Evolutionary conservation across 1,140 invertebrate species (phyloP), one percentile per base, ranked within the genome.

Genomic region (Mactra quadrangularis): DNA sequence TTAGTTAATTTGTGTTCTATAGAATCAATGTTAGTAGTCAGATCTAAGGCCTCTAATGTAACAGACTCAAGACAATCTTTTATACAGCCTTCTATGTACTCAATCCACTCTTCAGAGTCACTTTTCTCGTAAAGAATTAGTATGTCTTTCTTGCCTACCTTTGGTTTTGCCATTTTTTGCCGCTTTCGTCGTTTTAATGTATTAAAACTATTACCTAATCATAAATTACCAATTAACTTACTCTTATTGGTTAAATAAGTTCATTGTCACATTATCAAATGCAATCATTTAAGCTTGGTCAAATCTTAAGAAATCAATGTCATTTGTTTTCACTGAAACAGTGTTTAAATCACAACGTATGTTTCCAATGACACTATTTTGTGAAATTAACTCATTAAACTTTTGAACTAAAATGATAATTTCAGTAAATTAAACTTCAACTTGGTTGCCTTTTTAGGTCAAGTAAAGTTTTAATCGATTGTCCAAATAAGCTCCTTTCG

Each of bases 111-210:
- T 35, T 60, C 22, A 0, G 74, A 50, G 31, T 76, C 74, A 11
- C 27, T 62, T 22, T 41, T 25, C 25, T 62, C 57, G 33, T 64
- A 60, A 17, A 76, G 27, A 38, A 76, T 50, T 15, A 76, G 45
- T 15, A 76, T 62, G n/a, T 76, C 74, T 7, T 15, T 41, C 29
- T 76, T 76, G 25, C 41, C 38, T 41, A 38, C 57, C 29, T 68
- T 68, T 68, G 41, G 27, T 47, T 1, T 45, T n/a, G 64, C 64
- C 64, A 68, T 68, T 9, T 17, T 64, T 59, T 15, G 11, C n/a
- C n/a, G 3, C 22, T 29, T 59, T 59, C 41, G 17, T 9, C 7
- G 7, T 47, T 47, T 9, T 9, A 47, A 47, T 9, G 17, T 9
- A 47, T 47, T 17, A 47, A 47, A 47, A 7, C 41, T 9, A 47